Conservation (phyloP, 2,888 invertebrate species). For the Nephrotoma flavescens region DNA sequence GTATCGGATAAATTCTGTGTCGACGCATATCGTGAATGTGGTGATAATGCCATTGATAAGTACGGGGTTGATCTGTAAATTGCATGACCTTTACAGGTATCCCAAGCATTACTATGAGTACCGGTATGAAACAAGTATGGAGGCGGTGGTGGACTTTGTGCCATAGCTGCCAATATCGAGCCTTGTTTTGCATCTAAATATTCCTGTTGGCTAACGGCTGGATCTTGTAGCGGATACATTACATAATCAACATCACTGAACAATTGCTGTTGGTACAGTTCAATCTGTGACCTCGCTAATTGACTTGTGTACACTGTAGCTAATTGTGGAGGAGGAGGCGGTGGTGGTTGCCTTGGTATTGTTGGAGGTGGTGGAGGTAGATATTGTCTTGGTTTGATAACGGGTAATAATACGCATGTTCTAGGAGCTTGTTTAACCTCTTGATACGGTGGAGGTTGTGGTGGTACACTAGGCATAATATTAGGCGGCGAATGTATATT, state of each 20-base stretch:
- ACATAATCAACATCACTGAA: conserved; percentile 87
- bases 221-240: conserved; percentile 80
- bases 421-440: conserved; percentile 35
- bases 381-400: conserved; percentile 45
- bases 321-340: conserved; percentile 49
- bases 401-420: conserved; percentile 40
- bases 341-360: conserved; percentile 40
- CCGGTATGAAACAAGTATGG: conserved; percentile 39
- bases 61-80: conserved; percentile 75
- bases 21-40: conserved; percentile 58
- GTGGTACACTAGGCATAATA: conserved; percentile 40
- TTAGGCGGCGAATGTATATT: conserved; percentile 45
- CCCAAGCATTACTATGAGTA: conserved; percentile 23
- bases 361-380: conserved; percentile 56
- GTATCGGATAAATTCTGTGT: conserved; percentile 67
- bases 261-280: conserved; percentile 76
- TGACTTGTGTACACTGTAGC: conserved; percentile 59
- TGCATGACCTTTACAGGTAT: conserved; percentile 46
- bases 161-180: conserved; percentile 47
- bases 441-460: conserved; percentile 32
- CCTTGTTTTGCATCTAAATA: conserved; percentile 74
- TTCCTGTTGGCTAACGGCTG: conserved; percentile 78
- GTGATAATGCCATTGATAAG: conserved; percentile 49
- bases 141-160: conserved; percentile 43
- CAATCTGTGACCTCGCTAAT: conserved; percentile 59